Base-by-base conservation (phyloP, 2,888 invertebrate genomes). In the Nematopogon swammerdamellus region DNA sequence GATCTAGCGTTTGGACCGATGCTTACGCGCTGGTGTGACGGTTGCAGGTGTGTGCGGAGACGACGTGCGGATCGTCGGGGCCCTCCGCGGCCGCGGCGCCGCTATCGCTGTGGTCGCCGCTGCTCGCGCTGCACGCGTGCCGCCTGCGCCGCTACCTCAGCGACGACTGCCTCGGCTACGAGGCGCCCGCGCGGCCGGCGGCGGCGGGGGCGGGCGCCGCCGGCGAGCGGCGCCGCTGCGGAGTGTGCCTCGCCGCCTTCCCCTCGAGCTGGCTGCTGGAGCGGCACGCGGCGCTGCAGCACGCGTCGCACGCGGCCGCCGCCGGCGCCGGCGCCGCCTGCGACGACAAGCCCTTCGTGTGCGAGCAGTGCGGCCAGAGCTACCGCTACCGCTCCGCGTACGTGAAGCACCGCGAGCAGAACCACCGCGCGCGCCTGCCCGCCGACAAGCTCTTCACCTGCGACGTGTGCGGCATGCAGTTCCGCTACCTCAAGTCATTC, bases 391-490 rank as follows among this genome's bases (percentile, higher is more conserved):
- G 92, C 52, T 93, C 92, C 43, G 92, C 93, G 30, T 79, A 79
- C 55, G 77, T 79, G 46, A 79, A 79, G 63, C 93, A 94, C 65
- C 85, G 92, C 49, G 93, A 93, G 65, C 93, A 93, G 65, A 93
- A 94, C 65, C 93, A 94, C 64, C 85, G 92, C 18, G 92, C 93
- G 2, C 82, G 92, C 17, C 79, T 93, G 45, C 93, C 93, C 2
- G 93, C 93, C 19, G 93, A 93, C 68, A 93, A 93, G 68, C 83
- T 93, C 17, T 94, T 93, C 72, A 92, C 92, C 18, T 94, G 93
- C 64, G 93, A 93, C 63, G 92, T 93, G 2, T 94, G 93, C 68
- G 93, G 93, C 52, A 93, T 93, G 93, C 93, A 93, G 67, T 94
- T 93, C 56, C 83, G 92, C 56, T 93, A 93, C 68, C 82, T 93